Conservation (phyloP, 2,888 invertebrate genomes). For the Callyntrura guangdongensis region DNA sequence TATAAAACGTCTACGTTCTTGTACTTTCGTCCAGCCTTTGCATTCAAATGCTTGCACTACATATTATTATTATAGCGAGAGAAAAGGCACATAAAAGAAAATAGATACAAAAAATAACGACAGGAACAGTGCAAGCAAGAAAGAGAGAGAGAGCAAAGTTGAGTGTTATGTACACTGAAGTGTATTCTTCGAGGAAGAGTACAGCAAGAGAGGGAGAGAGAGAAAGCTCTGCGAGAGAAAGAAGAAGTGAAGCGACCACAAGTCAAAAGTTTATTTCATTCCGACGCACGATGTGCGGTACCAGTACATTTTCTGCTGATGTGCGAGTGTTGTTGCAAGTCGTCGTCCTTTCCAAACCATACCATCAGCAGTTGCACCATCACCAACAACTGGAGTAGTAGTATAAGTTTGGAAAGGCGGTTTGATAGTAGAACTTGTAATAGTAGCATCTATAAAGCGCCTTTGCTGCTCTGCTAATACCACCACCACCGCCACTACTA, state of each 20-base stretch:
- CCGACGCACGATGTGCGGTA: conserved; percentile 74
- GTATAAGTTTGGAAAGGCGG: conserved; percentile 9
- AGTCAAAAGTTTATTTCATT: conserved; percentile 79
- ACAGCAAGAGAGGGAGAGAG: conserved; percentile 33
- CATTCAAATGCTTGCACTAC: neutral
- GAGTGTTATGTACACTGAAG: conserved; percentile 59
- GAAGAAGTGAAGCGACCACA: conserved; percentile 71
- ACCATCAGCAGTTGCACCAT: conserved; percentile 24
- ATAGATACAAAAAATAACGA: conserved; percentile 38
- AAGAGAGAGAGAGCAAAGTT: conserved; percentile 56
- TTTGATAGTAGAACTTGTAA: neutral
- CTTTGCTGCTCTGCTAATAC: no score
- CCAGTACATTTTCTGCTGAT: conserved; percentile 59
- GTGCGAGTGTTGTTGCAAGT: conserved; percentile 64
- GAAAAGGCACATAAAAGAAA: conserved; percentile 10
- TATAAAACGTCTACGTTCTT: neutral
- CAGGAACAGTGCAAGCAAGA: conserved; percentile 47
- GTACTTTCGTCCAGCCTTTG: neutral
- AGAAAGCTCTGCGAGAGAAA: conserved; percentile 66
- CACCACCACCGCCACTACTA: neutral
- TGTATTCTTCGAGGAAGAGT: conserved; percentile 30
- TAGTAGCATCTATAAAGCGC: neutral
- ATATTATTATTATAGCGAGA: conserved; percentile 2
- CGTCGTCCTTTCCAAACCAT: conserved; percentile 53
- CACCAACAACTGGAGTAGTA: conserved; percentile 23